Conservation (phyloP, 2,113 vertebrate genomes). For the Corythoichthys intestinalis region DNA sequence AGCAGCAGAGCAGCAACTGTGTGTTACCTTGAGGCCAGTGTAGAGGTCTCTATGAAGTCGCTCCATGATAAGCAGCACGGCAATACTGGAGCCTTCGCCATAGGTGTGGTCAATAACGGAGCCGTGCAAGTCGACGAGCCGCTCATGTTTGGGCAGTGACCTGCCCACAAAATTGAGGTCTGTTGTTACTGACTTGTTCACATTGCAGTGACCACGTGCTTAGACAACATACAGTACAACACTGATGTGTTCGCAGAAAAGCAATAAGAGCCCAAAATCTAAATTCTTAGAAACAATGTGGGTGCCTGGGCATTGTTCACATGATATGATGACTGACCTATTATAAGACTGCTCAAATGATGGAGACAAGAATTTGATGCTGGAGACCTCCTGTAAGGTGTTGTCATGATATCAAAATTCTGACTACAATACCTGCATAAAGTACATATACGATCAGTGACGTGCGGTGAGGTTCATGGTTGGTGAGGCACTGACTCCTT, state of each 20-base stretch:
- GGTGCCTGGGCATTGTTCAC: not conserved
- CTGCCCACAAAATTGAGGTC: slow-evolving; percentile 53
- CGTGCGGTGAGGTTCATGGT: too few relatives aligned
- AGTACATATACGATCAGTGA: too few relatives aligned
- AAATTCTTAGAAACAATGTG: slow-evolving; percentile 1
- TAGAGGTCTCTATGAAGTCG: slow-evolving; percentile 93
- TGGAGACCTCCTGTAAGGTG: too few relatives aligned
- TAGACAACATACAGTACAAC: not conserved
- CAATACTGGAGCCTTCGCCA: slow-evolving; percentile 87
- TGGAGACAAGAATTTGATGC: not conserved
- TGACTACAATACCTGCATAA: too few relatives aligned
- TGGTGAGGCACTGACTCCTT: too few relatives aligned
- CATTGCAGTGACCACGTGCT: not conserved
- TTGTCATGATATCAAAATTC: too few relatives aligned
- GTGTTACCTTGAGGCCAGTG: slow-evolving; percentile 86
- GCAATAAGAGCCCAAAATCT: slow-evolving; percentile 7
- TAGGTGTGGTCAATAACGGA: slow-evolving; percentile 96
- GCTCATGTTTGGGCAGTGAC: slow-evolving; percentile 88
- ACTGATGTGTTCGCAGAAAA: not conserved
- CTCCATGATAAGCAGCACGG: slow-evolving; percentile 96
- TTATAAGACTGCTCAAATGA: not conserved
- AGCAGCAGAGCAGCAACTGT: too few relatives aligned
- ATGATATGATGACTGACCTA: not conserved
- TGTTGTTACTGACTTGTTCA: not conserved
- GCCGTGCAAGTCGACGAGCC: slow-evolving; percentile 90